Conservation (phyloP, 2,888 invertebrate genomes). For the Machimus atricapillus region DNA sequence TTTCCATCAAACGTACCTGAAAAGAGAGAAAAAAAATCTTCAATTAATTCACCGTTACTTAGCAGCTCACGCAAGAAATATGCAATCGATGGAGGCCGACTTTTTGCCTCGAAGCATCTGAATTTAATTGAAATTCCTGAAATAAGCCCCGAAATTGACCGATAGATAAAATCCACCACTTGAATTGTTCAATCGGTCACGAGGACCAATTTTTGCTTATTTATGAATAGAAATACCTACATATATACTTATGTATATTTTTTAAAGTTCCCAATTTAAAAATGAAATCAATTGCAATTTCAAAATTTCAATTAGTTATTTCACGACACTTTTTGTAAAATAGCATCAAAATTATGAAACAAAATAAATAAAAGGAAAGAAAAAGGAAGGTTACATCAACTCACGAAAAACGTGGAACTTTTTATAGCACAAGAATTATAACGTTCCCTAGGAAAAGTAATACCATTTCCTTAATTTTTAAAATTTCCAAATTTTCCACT, state of each 20-base stretch:
- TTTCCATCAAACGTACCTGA: slow-evolving; percentile 5
- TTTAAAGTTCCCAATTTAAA: not conserved
- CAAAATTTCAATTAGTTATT: too few relatives aligned
- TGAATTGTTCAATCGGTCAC: not conserved
- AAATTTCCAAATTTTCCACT: too few relatives aligned
- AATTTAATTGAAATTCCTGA: not conserved
- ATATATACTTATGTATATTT: too few relatives aligned
- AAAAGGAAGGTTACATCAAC: too few relatives aligned
- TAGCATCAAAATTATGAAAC: too few relatives aligned
- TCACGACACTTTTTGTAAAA: too few relatives aligned
- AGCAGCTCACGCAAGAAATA: not conserved
- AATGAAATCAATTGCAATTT: too few relatives aligned
- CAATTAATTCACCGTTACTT: not conserved
- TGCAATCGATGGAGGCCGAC: not conserved
- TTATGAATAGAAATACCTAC: not conserved
- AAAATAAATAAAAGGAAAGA: too few relatives aligned
- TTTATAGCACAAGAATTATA: too few relatives aligned
- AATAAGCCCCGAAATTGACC: not conserved
- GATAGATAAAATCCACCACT: not conserved
- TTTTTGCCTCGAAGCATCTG: not conserved
- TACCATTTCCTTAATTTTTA: too few relatives aligned
- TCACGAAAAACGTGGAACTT: too few relatives aligned
- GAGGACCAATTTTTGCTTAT: not conserved
- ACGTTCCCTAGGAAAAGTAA: too few relatives aligned
- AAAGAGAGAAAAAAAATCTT: not conserved